phyloP scores from a whole-genome alignment of 2,797 vertebrate species.

The Amazonetta brasiliensis region DNA sequence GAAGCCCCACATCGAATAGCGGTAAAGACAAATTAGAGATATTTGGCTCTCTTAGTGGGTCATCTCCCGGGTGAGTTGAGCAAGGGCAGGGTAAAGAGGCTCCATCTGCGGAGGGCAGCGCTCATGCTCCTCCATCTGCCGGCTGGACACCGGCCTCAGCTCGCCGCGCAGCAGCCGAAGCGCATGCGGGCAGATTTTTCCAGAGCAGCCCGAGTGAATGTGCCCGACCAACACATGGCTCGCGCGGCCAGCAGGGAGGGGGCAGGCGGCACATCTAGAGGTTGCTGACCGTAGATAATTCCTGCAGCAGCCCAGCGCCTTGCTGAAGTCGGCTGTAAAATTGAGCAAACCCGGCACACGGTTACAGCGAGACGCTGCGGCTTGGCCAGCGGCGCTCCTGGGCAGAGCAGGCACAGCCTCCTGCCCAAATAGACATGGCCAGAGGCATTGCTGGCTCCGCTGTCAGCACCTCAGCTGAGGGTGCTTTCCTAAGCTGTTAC shows the following conservation, averaged over 20 bases:
- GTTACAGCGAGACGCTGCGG: neutral
- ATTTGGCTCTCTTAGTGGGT: constrained; percentile 72
- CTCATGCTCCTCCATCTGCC: constrained; percentile 71
- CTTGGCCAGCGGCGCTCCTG: neutral
- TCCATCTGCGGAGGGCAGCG: constrained; percentile 70
- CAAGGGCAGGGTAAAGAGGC: constrained; percentile 68
- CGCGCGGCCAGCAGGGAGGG: neutral
- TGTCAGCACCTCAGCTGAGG: neutral
- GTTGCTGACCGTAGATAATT: neutral
- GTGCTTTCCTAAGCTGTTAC: neutral
- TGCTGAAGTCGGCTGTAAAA: neutral
- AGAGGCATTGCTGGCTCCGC: neutral
- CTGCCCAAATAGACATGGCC: neutral
- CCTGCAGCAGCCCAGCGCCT: neutral
- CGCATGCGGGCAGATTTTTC: constrained; percentile 53
- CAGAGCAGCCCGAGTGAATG: constrained; percentile 35
- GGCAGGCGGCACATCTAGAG: neutral
- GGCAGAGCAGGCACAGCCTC: neutral
- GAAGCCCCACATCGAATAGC: constrained; percentile 51
- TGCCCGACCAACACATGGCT: constrained; percentile 47
- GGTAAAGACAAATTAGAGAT: constrained; percentile 68
- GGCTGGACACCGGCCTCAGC: constrained; percentile 67
- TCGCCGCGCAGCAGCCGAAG: constrained; percentile 48
- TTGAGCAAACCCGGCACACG: neutral
- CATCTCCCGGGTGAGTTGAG: constrained; percentile 63